Evolutionary conservation across 2,888 invertebrate genomes (phyloP).

Genomic region (Ceriagrion tenellum): DNA sequence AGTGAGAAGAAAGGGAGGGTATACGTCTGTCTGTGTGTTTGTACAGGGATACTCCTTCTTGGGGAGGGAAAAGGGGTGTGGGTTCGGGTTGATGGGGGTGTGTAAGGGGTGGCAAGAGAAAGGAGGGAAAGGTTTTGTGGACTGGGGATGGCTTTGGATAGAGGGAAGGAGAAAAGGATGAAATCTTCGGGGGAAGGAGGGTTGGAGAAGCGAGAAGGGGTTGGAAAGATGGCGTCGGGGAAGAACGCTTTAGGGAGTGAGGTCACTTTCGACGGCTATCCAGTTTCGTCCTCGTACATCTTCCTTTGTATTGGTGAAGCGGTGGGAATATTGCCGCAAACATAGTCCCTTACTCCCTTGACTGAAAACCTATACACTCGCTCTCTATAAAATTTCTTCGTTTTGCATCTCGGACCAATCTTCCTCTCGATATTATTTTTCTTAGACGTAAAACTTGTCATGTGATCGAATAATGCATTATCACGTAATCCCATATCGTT

Average conservation of each 20-base stretch:
- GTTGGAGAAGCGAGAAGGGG: no score
- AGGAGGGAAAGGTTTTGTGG: background rate
- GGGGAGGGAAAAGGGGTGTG: no score
- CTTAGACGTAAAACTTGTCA: no score
- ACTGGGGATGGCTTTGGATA: background rate
- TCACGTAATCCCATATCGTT: no score
- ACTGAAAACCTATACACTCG: background rate
- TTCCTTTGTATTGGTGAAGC: background rate
- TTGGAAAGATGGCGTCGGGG: background rate
- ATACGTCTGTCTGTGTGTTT: no score
- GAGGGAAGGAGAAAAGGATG: background rate
- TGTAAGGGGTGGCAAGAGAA: background rate
- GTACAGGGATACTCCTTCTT: no score
- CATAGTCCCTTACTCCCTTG: background rate
- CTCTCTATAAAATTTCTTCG: background rate
- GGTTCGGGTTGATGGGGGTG: no score
- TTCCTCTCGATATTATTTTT: background rate
- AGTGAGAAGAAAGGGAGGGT: no score
- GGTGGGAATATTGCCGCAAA: background rate
- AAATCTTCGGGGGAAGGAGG: background rate
- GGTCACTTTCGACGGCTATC: conserved; percentile 44
- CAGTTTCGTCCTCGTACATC: conserved; percentile 18
- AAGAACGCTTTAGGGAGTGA: background rate
- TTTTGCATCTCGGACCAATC: background rate
- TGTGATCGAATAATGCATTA: no score